phyloP scores from a whole-genome alignment of 37 sponge, comb jelly and placozoan genomes.

The Amphimedon queenslandica region DNA sequence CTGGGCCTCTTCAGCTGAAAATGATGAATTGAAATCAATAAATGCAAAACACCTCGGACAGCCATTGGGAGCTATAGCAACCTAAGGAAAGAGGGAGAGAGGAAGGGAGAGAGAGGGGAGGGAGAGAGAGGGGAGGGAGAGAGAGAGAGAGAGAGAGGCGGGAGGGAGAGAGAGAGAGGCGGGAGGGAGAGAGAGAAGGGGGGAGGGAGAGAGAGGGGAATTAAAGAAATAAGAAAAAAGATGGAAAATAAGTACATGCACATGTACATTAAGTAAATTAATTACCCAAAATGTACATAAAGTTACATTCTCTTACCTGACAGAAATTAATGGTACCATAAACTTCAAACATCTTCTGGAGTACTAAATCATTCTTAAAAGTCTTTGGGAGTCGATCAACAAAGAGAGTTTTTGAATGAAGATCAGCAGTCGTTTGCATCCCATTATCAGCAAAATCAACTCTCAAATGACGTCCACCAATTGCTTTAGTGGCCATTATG shows the following conservation, averaged over 20 bases:
- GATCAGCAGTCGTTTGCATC: slow-evolving; percentile 50
- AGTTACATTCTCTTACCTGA: slow-evolving; percentile 26
- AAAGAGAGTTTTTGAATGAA: slow-evolving; percentile 70
- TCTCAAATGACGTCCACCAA: slow-evolving; percentile 53
- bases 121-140: not conserved
- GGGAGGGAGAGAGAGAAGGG: no score
- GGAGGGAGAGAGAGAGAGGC: no score
- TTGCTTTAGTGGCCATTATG: slow-evolving; percentile 41
- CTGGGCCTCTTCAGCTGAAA: slow-evolving; percentile 64
- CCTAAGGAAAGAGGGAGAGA: slow-evolving; percentile 24
- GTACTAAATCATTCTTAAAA: slow-evolving; percentile 21
- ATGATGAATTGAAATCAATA: slow-evolving; percentile 63
- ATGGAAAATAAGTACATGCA: not conserved
- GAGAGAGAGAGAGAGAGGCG: no score
- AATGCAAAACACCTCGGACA: slow-evolving; percentile 70
- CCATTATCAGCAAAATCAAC: slow-evolving; percentile 73
- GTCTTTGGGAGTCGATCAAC: slow-evolving; percentile 74
- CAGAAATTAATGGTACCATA: slow-evolving; percentile 72
- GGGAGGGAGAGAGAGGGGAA: not conserved
- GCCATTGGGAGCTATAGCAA: slow-evolving; percentile 51
- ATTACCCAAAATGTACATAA: not conserved
- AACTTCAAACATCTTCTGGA: slow-evolving; percentile 34
- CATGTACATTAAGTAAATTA: slow-evolving; percentile 10
- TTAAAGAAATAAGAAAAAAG: not conserved
- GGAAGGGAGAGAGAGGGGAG: not conserved